Evolutionary conservation across 1,140 invertebrate genomes (phyloP).

Genomic region (Bacillus rossius): DNA sequence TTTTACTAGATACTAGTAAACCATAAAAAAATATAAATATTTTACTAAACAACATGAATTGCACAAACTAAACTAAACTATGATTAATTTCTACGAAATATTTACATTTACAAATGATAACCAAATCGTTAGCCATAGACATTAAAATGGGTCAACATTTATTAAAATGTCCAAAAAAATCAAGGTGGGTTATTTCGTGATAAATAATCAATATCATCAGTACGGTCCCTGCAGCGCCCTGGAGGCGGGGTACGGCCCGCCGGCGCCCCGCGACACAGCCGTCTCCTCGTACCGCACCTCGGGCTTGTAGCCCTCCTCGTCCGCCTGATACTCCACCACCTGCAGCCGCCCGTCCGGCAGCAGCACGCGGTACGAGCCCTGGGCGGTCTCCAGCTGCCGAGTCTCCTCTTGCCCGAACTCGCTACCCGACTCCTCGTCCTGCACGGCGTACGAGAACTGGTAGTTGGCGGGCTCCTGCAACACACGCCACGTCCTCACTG

Average conservation of each 20-base stretch:
- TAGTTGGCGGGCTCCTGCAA: conserved; percentile 67
- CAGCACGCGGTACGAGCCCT: conserved; percentile 77
- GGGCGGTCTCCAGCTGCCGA: conserved; percentile 69
- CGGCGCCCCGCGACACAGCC: background rate
- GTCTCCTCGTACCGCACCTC: conserved; percentile 68
- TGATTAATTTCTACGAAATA: too few relatives aligned
- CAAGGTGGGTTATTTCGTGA: background rate
- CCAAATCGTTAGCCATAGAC: too few relatives aligned
- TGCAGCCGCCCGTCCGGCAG: conserved; percentile 82
- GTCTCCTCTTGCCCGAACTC: conserved; percentile 78
- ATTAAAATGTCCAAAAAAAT: too few relatives aligned
- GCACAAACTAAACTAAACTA: too few relatives aligned
- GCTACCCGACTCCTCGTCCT: conserved; percentile 66
- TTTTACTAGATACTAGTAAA: too few relatives aligned
- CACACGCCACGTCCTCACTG: too few relatives aligned
- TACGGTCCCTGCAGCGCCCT: background rate
- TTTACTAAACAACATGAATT: too few relatives aligned
- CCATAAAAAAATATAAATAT: too few relatives aligned
- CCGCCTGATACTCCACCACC: conserved; percentile 77
- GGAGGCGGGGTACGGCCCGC: background rate
- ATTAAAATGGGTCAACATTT: too few relatives aligned
- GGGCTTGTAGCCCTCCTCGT: conserved; percentile 74
- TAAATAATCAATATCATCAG: background rate
- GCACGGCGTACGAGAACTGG: conserved; percentile 78
- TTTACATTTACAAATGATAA: too few relatives aligned